Evolutionary conservation across 30 jellyfish, hydroid and myxozoan genomes (phyloP).

Genomic region (Calvadosia cruxmelitensis): DNA sequence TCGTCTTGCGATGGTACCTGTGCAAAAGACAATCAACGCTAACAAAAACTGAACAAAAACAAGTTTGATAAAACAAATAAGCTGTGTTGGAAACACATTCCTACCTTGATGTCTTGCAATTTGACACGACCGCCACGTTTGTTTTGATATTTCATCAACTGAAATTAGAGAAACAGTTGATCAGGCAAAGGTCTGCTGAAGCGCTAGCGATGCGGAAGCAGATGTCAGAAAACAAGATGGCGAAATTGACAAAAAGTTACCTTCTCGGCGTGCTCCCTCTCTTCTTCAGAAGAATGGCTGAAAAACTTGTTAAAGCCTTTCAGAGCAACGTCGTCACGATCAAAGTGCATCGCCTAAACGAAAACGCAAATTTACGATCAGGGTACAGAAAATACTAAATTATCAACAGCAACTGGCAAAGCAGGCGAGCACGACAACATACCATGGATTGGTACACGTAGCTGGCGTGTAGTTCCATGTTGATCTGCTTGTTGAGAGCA

Average conservation of each 20-base stretch:
- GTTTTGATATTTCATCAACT: conserved; percentile 90
- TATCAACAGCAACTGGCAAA: background rate
- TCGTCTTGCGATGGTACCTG: conserved; percentile 58
- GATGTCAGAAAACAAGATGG: too few relatives aligned
- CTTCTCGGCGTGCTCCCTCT: conserved; percentile 87
- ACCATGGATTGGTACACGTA: conserved; percentile 85
- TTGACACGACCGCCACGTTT: conserved; percentile 87
- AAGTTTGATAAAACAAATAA: background rate
- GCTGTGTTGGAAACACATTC: background rate
- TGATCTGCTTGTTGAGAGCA: conserved; percentile 87
- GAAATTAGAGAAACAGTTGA: background rate
- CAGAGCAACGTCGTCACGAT: conserved; percentile 87
- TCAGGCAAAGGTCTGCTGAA: background rate
- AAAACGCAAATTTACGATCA: background rate
- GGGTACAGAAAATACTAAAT: background rate
- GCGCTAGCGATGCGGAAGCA: background rate
- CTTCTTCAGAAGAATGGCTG: conserved; percentile 83
- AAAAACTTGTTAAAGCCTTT: conserved; percentile 60
- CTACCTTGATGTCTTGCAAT: conserved; percentile 56
- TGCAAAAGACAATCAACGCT: too few relatives aligned
- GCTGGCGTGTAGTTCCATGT: conserved; percentile 86
- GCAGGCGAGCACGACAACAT: conserved; percentile 7
- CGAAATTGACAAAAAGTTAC: conserved; percentile 8
- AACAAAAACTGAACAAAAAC: background rate
- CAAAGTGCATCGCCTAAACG: conserved; percentile 76